Evolutionary conservation across 2,113 vertebrate genomes (phyloP).

Genomic region (Anguilla rostrata): DNA sequence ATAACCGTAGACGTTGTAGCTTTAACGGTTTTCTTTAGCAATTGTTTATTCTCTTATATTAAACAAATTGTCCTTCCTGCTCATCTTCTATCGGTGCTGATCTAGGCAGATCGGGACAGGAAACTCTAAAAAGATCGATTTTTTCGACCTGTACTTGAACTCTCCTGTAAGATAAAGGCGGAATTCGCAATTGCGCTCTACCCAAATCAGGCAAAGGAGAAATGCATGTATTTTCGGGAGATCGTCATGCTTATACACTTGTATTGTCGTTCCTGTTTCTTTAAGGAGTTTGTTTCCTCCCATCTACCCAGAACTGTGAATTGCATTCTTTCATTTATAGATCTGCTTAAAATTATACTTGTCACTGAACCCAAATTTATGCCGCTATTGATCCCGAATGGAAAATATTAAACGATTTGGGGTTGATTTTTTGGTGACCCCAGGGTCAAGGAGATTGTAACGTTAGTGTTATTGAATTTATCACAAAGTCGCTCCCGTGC

Average conservation of each 20-base stretch:
- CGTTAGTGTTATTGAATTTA: constrained; percentile 81
- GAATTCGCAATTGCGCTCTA: constrained; percentile 82
- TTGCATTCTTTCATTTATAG: constrained; percentile 80
- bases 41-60: constrained; percentile 74
- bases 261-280: constrained; percentile 55
- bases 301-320: constrained; percentile 61
- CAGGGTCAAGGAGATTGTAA: constrained; percentile 96
- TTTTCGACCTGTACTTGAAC: constrained; percentile 95
- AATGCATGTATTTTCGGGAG: constrained; percentile 18
- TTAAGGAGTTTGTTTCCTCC: constrained; percentile 52
- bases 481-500: constrained; percentile 58
- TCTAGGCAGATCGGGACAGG: constrained; percentile 89
- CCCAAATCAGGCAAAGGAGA: constrained; percentile 48
- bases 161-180: constrained; percentile 86
- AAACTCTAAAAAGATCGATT: constrained; percentile 96
- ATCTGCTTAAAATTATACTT: constrained; percentile 99
- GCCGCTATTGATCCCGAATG: constrained; percentile 94
- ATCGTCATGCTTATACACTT: constrained; percentile 24
- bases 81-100: constrained; percentile 77
- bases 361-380: constrained; percentile 98
- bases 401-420: constrained; percentile 99
- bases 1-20: constrained; percentile 24
- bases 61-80: constrained; percentile 82
- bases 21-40: constrained; percentile 46
- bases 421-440: constrained; percentile 93